Evolutionary conservation across 1,140 invertebrate species (phyloP).

Genomic region (Bombus sylvicola): DNA sequence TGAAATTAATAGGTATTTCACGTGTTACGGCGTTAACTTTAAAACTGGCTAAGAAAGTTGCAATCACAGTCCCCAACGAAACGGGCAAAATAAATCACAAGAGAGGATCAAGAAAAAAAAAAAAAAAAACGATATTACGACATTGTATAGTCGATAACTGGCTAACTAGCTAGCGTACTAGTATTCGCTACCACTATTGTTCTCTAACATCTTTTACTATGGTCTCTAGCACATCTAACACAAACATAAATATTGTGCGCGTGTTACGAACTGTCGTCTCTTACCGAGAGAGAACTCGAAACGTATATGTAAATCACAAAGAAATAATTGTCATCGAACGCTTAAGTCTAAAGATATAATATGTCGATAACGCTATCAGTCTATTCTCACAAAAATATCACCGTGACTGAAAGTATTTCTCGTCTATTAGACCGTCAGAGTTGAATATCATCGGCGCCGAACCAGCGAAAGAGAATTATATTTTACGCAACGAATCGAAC

Average conservation of each 20-base stretch:
- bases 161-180: constrained; percentile 60
- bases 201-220: constrained; percentile 65
- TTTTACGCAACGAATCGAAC: background rate
- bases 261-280: constrained; percentile 51
- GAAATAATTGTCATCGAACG: constrained; percentile 56
- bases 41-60: constrained; percentile 34
- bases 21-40: constrained; percentile 38
- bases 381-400: constrained; percentile 75
- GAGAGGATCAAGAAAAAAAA: constrained; percentile 9
- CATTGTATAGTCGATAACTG: constrained; percentile 51
- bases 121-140: constrained; percentile 25
- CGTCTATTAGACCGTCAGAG: background rate
- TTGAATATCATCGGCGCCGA: background rate
- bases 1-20: constrained; percentile 35
- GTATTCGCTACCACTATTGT: constrained; percentile 57
- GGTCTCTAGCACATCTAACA: constrained; percentile 70
- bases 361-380: constrained; percentile 70
- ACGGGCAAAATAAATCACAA: constrained; percentile 50
- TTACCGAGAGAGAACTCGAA: constrained; percentile 48
- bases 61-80: constrained; percentile 51
- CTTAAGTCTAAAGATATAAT: constrained; percentile 59
- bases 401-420: constrained; percentile 62
- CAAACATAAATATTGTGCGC: constrained; percentile 70
- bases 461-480: too few species aligned
- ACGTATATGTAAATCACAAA: constrained; percentile 68